Percentiles rank a stretch among this genome's conserved stretches.
Conservation (phyloP, 1,140 invertebrate species). For the Diabrotica virgifera region DNA sequence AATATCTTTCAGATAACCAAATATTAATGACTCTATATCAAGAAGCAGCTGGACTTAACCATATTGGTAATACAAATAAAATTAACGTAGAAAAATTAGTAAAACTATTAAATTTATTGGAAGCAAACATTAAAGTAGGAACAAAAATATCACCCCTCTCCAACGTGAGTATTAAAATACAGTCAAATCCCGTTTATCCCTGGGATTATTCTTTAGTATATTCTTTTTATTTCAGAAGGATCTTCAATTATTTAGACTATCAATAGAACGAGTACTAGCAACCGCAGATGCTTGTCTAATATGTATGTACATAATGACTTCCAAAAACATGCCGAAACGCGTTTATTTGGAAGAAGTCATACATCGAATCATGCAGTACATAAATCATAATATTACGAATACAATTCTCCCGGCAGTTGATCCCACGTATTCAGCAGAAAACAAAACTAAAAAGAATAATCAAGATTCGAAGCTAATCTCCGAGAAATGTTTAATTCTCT, state of each 20-base stretch:
- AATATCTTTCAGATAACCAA: slow-evolving; percentile 71
- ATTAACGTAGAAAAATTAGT: slow-evolving; percentile 85
- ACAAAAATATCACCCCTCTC: slow-evolving; percentile 62
- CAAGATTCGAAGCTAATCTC: slow-evolving; percentile 60
- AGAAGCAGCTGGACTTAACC: slow-evolving; percentile 94
- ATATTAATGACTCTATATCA: slow-evolving; percentile 83
- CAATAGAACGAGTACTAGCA: slow-evolving; percentile 85
- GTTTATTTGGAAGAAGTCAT: slow-evolving; percentile 57
- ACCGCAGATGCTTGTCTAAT: slow-evolving; percentile 86
- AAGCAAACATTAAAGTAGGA: slow-evolving; percentile 90
- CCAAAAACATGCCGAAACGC: slow-evolving; percentile 89
- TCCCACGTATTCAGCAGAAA: slow-evolving; percentile 88
- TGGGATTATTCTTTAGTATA: slow-evolving; percentile 53
- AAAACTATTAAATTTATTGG: slow-evolving; percentile 80
- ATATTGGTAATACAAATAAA: slow-evolving; percentile 81
- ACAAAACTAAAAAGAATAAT: slow-evolving; percentile 62
- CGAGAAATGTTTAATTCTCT: slow-evolving; percentile 55
- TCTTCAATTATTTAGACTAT: slow-evolving; percentile 61
- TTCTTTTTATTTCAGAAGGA: slow-evolving; percentile 48
- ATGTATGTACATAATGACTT: slow-evolving; percentile 89
- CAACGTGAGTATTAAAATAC: slow-evolving; percentile 33
- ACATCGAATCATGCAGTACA: no score
- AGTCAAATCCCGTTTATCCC: no score
- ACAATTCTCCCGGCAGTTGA: slow-evolving; percentile 97
- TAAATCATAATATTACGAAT: slow-evolving; percentile 57